Base-by-base conservation (phyloP, 2,888 invertebrate genomes). In the Agrypnus murinus region DNA sequence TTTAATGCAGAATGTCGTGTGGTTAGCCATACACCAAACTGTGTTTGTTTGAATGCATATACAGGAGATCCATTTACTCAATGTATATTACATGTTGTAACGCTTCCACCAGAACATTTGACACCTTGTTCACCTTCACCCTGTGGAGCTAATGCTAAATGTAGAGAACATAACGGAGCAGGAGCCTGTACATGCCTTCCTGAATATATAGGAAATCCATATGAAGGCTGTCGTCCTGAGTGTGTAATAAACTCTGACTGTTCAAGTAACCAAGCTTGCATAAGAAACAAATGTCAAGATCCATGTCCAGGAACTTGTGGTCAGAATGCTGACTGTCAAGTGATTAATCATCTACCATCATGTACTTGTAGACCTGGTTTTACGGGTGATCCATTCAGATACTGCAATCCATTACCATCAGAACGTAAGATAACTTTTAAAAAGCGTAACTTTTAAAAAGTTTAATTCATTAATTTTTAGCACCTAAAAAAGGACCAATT, bases 301-400 rank as follows among this genome's bases (percentile, higher is more conserved):
- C 93, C 94, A 17, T 94, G 94, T 78, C 91, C 92, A 0, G 93
- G 93, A 66, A 90, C 90, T 17, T 94, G 94, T 82, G 94, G 93
- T 38, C 86, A 89, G 74, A 92, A 93, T 81, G 91, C 93, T 4
- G 89, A 91, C 72, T 94, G 94, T 81, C 87, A 88, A 71, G 91
- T 92, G 15, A 86, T 92, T 9, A 92, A 92, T 78, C 94, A 94
- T 82, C 85, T 90, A 57, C 92, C 93, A 1, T 88, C 87, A 65
- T 94, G 94, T 80, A 88, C 87, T 66, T 94, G 94, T 80, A 84
- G 88, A 64, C 79, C 84, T 32, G 92, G 92, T 71, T 92, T 87
- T 78, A 90, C 89, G 50, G 92, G 91, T 68, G 90, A 92, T 78
- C 78, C 73, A 71, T 81, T 72, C 59, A 71, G 72, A 69, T 77